Base-by-base conservation (phyloP, 2,888 invertebrate genomes). In the Rhaphigaster nebulosa region DNA sequence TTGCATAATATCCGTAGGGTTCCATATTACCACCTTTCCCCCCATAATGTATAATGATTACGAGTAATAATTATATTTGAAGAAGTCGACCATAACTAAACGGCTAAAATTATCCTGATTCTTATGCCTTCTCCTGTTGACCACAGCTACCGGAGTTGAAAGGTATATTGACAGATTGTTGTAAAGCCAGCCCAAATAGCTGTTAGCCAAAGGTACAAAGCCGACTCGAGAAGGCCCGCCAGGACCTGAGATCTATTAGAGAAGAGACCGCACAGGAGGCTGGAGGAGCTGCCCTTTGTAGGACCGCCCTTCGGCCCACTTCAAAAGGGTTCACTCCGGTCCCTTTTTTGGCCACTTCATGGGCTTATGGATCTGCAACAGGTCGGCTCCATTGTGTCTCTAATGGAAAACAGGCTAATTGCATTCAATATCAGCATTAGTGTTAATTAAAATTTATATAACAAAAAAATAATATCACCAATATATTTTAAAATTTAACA, bases 231-330 rank as follows among this genome's bases (percentile, higher is more conserved):
- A 1, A 60, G n/a, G 65, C 23, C 41, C 41, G 18, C 41, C 80
- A 50, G 45, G 26, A 84, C 84, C 84, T 84, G 45, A 45, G 45
- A 8, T 84, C 84, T 84, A 84, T 84, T 84, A 84, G 84, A 20
- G 26, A 41, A 23, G 76, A 41, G 84, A 84, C 84, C 84, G 84
- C 84, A 41, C 84, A 84, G 45, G 84, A 50, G 84, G 84, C 41
- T 80, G 84, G 18, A n/a, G 65, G 65, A n/a, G n/a, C 26, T 65
- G n/a, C 80, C 45, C 45, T 84, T 84, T 84, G 84, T 84, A 45
- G 84, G n/a, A 38, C 84, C 45, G 45, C 84, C 84, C 41, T 38
- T 41, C 84, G 84, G 84, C 84, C 84, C 84, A 84, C 84, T 84
- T 84, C 84, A 84, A 84, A 84, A 41, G 84, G 84, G 41, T 84